These are phyloP conservation scores for Armadillidium nasatum DNA, from an alignment of 1,140 invertebrate species.

Conservation along the genomic window DNA sequence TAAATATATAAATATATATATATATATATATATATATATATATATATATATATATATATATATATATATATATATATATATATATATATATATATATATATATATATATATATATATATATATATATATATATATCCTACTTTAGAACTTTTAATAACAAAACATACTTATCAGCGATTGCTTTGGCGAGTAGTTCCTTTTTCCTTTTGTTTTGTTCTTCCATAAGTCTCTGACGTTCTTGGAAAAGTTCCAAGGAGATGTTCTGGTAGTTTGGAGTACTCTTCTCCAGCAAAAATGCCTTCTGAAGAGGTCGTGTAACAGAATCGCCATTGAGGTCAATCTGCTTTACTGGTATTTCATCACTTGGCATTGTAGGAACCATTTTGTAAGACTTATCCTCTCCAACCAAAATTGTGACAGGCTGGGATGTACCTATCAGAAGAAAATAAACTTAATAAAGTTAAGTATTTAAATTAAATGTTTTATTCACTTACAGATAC, in stretches of 20 bases:
- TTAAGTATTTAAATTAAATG: too few relatives aligned
- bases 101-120: too few relatives aligned
- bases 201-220: conserved; percentile 71
- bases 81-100: too few relatives aligned
- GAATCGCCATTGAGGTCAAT: neutral
- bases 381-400: conserved; percentile 36
- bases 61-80: too few relatives aligned
- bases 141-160: too few relatives aligned
- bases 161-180: conserved; percentile 63
- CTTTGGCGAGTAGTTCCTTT: conserved; percentile 64
- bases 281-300: conserved; percentile 13
- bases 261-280: conserved; percentile 14
- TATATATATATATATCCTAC: too few relatives aligned
- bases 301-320: neutral
- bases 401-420: conserved; percentile 28
- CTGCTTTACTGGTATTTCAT: neutral
- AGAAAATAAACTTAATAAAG: too few relatives aligned
- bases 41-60: too few relatives aligned
- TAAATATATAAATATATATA: too few relatives aligned
- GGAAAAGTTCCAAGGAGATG: conserved; percentile 50
- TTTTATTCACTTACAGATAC: too few relatives aligned
- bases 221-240: conserved; percentile 64
- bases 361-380: conserved; percentile 15
- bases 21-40: too few relatives aligned
- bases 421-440: too few relatives aligned